Base-by-base conservation (phyloP, 2,888 invertebrate species). In the Polylopha cassiicola region DNA sequence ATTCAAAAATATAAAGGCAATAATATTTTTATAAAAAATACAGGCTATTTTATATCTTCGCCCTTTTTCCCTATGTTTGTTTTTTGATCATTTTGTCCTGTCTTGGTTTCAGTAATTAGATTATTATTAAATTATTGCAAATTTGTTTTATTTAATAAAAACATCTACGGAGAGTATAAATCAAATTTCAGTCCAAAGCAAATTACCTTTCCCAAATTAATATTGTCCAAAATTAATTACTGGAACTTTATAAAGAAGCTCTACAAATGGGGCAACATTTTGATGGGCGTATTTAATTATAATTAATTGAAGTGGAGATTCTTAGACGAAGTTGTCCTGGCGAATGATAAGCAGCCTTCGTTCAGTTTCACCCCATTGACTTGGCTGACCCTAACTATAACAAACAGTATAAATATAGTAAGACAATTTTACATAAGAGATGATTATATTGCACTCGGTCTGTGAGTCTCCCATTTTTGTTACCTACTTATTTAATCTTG, bases 341-440 rank as follows among this genome's bases (percentile, higher is more conserved):
- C 61, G 73, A 74, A 82, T 80, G 78, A 82, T 78, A 78, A 80
- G 76, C 71, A 69, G 67, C 65, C 51, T 64, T 70, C 70, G 68
- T 75, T 77, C 65, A 69, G 65, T 73, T 72, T 67, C 74, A 60
- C 56, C 61, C 60, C 53, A 41, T 42, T 44, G 38, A 37, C 41
- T 36, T 41, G 15, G 22, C 28, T 43, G 44, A 44, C 41, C 41
- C 41, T 22, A 11, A 29, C 11, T 29, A 13, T 21, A 15, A 24
- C 3, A 8, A 15, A 30, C 30, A 36, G 27, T 21, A 15, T 32
- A 3, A 17, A 18, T 31, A 37, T 37, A 42, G 37, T 42, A 42
- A 8, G 23, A 34, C 10, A 15, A 14, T 8, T 4, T 5, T 4
- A 8, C 2, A 16, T 7, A 7, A 3, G n/a, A n/a, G n/a, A n/a